Base-by-base conservation (phyloP, 1,140 invertebrate genomes). In the Conus ventricosus region DNA sequence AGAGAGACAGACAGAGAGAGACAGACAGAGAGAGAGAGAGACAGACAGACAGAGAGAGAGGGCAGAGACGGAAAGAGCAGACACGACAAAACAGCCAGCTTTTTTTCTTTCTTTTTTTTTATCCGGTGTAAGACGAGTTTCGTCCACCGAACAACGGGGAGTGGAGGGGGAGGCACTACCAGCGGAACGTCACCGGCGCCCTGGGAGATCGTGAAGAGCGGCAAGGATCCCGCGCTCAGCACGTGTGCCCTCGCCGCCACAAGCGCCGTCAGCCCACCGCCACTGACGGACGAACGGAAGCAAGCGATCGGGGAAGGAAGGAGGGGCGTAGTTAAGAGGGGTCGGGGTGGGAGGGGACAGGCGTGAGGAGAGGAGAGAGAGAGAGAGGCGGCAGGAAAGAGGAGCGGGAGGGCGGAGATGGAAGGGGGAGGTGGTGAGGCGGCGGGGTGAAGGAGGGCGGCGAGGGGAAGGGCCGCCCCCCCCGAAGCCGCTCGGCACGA, bases 241-340 rank as follows among this genome's bases (percentile, higher is more conserved):
- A 84, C 82, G 82, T 84, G 82, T 84, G 82, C 82, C 82, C 57
- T 63, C 67, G 57, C 82, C 82, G 25, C 82, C 55, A 84, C 25
- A n/a, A 54, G 23, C 82, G 82, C 55, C 82, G 57, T 60, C 82
- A 84, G 82, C 55, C 82, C 23, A 84, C 82, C 82, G 82, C 55
- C 57, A 84, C 55, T 67, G 82, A 84, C 82, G 82, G 82, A 84
- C 54, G 82, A 84, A 84, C 82, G 82, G 82, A 84, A 84, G 82
- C 82, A 67, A 84, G 82, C 82, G 82, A 84, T 84, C 57, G 82
- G 82, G 80, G 80, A 81, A 81, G 80, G 80, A 81, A 81, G 80
- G 80, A 25, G 82, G 51, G 54, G 57, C 23, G 82, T 15, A 63
- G 82, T 54, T 55, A 51, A 83, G 53, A 51, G 82, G 25, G 82